Conservation (phyloP, 2,888 invertebrate genomes). For the Eugnorisma glareosa region DNA sequence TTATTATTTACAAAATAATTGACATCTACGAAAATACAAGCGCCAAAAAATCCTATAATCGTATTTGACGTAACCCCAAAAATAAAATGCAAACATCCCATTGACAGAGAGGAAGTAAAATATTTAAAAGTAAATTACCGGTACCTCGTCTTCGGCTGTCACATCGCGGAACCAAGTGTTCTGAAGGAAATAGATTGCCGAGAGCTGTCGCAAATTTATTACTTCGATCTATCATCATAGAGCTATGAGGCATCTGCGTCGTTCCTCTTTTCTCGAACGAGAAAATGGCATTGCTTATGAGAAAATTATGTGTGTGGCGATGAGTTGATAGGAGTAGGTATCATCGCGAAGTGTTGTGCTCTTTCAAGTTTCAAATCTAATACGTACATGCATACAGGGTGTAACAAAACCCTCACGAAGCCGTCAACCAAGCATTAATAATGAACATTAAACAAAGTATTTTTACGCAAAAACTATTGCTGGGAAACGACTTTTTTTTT, state of each 20-base stretch:
- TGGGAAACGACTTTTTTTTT: too few species aligned
- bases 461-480: too few species aligned
- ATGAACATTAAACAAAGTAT: too few species aligned
- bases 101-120: not conserved
- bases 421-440: too few species aligned
- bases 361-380: not conserved
- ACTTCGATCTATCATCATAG: conserved; percentile 47
- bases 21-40: not conserved
- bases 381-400: too few species aligned
- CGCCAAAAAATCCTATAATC: not conserved
- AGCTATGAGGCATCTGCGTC: conserved; percentile 11
- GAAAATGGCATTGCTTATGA: conserved; percentile 31
- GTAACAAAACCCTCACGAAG: too few species aligned
- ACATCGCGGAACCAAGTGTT: conserved; percentile 32
- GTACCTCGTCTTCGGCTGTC: conserved; percentile 26
- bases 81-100: not conserved
- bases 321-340: not conserved
- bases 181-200: conserved; percentile 39
- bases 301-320: conserved; percentile 3
- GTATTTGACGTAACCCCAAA: not conserved
- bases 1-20: not conserved
- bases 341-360: not conserved
- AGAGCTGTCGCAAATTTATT: conserved; percentile 33
- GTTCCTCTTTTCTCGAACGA: not conserved
- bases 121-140: conserved; percentile 35